Evolutionary conservation across 2,797 vertebrate genomes (phyloP), one percentile per base, ranked within the genome.

Genomic region (Phoebastria nigripes): DNA sequence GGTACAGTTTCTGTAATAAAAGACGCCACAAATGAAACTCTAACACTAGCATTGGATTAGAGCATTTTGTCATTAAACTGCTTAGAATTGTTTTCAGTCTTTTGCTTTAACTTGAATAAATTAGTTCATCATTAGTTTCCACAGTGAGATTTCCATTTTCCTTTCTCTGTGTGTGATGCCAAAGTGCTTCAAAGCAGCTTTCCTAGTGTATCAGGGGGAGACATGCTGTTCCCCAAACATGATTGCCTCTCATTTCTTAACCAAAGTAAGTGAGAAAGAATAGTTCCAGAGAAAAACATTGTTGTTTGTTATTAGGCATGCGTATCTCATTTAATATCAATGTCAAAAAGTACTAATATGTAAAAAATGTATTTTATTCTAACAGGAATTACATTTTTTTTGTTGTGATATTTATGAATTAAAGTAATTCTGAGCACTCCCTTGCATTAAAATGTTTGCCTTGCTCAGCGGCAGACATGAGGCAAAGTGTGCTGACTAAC

Each of bases 11-110:
- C 62, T 90, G 15, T 73, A 90, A 88, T 54, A 83, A 90, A 78
- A 77, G 82, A 77, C 72, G 82, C 65, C 29, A 51, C 49, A 62
- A 82, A 67, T 55, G 70, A 87, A 89, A 88, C 47, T 93, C 51
- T 52, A 49, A 73, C 29, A 51, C 55, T 56, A 81, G 61, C 47
- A 19, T 2, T 70, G 61, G 70, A 89, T 90, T 78, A 77, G 77
- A 95, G 52, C 37, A 81, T 69, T 93, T 93, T 93, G 69, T 88
- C 70, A 83, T 90, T 83, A 66, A 92, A 86, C 47, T 62, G 35
- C 74, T 90, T 74, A 54, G 63, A 88, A 82, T 49, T 73, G 56
- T 73, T 83, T 87, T 52, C 81, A 89, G 77, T 69, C 26, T 54
- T 77, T 80, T 74, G 20, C 61, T 92, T 89, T 88, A 83, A 81